A percentile compares a stretch with the other conserved stretches of the same genome.
phyloP scores from a whole-genome alignment of 2,888 invertebrate genomes.

The Tenthredo livida region DNA sequence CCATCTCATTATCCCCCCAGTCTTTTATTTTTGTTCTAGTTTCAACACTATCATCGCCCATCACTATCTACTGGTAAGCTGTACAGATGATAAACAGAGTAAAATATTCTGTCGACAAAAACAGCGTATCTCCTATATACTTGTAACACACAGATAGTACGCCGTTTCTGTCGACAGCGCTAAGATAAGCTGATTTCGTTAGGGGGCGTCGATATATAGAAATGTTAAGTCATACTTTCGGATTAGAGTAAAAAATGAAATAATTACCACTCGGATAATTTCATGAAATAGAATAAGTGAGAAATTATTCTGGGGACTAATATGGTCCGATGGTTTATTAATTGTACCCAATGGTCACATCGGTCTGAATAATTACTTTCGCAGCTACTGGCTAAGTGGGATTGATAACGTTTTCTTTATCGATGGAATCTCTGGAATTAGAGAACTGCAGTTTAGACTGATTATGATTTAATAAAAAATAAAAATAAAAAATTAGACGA shows the following conservation, averaged over 20 bases:
- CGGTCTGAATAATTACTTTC: neutral
- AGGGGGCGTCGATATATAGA: too few relatives aligned
- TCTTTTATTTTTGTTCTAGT: too few relatives aligned
- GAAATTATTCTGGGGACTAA: neutral
- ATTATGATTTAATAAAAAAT: neutral
- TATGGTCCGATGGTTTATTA: neutral
- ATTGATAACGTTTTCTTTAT: neutral
- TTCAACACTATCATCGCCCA: neutral
- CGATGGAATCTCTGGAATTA: neutral
- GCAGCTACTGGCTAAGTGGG: neutral
- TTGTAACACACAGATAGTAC: too few relatives aligned
- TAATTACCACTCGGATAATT: neutral
- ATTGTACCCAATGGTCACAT: neutral
- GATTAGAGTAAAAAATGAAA: neutral
- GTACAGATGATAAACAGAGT: neutral
- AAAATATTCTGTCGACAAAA: too few relatives aligned
- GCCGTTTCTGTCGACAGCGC: too few relatives aligned
- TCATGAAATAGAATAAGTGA: neutral
- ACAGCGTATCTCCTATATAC: too few relatives aligned
- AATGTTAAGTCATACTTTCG: neutral
- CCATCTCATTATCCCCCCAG: too few relatives aligned
- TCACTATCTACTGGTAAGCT: neutral
- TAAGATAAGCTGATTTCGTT: too few relatives aligned
- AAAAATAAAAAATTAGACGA: neutral
- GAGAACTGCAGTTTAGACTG: neutral